Conservation (phyloP, 2,113 vertebrate genomes). For the Clarias batrachus region DNA sequence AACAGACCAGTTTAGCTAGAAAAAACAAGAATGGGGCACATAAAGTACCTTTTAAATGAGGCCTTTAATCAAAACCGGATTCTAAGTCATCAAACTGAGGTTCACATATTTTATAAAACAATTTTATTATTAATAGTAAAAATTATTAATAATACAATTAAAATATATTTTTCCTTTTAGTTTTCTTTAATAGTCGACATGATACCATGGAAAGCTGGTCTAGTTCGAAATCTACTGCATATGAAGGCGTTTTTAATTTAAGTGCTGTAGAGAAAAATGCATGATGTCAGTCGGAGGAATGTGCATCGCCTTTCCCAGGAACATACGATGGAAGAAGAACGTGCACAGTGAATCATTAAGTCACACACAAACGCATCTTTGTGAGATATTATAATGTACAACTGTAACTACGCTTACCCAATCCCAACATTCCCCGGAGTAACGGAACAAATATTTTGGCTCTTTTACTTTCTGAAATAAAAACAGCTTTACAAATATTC, state of each 20-base stretch:
- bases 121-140: neutral
- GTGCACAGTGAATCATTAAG: neutral
- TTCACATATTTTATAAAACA: neutral
- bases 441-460: slow-evolving; percentile 2
- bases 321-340: neutral
- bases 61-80: neutral
- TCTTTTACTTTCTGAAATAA: neutral
- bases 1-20: neutral
- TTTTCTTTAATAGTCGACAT: neutral
- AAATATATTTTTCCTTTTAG: neutral
- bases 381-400: slow-evolving; percentile 3
- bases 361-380: neutral
- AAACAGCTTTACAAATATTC: neutral
- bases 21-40: neutral
- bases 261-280: neutral
- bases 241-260: neutral
- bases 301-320: slow-evolving; percentile 16
- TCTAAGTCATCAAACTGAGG: neutral
- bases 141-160: neutral
- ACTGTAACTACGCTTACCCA: neutral
- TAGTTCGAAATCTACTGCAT: neutral
- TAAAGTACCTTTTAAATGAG: neutral
- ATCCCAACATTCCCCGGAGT: neutral
- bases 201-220: neutral
- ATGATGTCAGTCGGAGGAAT: slow-evolving; percentile 21